Percentiles rank a stretch among this genome's conserved stretches.
phyloP scores from a whole-genome alignment of 2,888 invertebrate species.

The Dynastes grantii region DNA sequence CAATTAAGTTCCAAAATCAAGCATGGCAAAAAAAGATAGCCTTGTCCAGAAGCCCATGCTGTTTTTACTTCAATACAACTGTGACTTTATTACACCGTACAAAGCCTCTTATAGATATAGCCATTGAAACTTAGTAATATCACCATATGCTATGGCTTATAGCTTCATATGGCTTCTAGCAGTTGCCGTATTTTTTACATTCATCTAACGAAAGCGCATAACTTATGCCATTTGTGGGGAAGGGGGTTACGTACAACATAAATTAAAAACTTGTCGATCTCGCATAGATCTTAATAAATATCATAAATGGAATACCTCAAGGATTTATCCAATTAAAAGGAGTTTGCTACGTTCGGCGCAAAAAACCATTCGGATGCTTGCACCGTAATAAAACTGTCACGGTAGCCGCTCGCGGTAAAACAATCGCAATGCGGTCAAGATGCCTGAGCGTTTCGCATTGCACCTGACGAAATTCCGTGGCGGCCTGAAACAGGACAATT shows the following conservation, averaged over 20 bases:
- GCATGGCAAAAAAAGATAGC: too few species aligned
- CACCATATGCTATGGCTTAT: too few species aligned
- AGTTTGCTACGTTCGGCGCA: slow-evolving; percentile 49
- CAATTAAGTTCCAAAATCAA: too few species aligned
- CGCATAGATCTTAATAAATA: slow-evolving; percentile 51
- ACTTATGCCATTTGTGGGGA: too few species aligned
- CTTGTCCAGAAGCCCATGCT: too few species aligned
- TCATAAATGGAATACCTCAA: slow-evolving; percentile 48
- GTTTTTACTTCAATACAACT: too few species aligned
- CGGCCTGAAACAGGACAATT: slow-evolving; percentile 63
- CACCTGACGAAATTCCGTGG: slow-evolving; percentile 66
- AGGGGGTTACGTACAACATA: slow-evolving; percentile 3
- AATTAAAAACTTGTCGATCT: slow-evolving; percentile 41
- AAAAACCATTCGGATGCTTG: slow-evolving; percentile 57
- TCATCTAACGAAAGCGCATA: too few species aligned
- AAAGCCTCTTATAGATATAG: too few species aligned
- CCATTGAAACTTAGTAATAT: too few species aligned
- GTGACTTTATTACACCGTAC: too few species aligned
- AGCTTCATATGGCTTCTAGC: too few species aligned
- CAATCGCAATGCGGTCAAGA: slow-evolving; percentile 57
- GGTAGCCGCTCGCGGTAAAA: slow-evolving; percentile 57
- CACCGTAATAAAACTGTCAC: slow-evolving; percentile 62
- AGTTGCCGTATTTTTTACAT: too few species aligned
- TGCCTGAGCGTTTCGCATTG: slow-evolving; percentile 60
- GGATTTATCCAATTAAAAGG: slow-evolving; percentile 56